Percentiles rank a stretch among this genome's conserved stretches.
Conservation (phyloP, 2,888 invertebrate genomes). For the Eudemis profundana region DNA sequence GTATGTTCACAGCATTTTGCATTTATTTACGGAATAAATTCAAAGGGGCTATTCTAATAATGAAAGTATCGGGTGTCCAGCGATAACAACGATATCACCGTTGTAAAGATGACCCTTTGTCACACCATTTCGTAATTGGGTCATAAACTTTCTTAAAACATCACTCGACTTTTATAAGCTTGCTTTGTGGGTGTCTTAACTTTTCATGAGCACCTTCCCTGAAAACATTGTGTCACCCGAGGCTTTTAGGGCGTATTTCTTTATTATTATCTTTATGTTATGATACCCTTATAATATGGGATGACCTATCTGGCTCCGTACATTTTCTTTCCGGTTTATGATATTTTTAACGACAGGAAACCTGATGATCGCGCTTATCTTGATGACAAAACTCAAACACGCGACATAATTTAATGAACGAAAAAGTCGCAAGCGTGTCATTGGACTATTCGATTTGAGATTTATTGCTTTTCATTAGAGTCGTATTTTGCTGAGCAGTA, state of each 20-base stretch:
- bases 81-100: conserved; percentile 57
- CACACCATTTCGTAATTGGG: conserved; percentile 70
- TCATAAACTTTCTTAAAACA: conserved; percentile 54
- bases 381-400: conserved; percentile 35
- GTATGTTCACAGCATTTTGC: conserved; percentile 49
- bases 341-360: conserved; percentile 38
- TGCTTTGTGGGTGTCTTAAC: conserved; percentile 61
- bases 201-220: conserved; percentile 54
- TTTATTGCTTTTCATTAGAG: conserved; percentile 5
- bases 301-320: conserved; percentile 32
- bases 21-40: conserved; percentile 39
- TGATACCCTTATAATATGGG: conserved; percentile 38
- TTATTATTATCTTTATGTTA: conserved; percentile 42
- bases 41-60: conserved; percentile 51
- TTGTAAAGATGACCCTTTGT: conserved; percentile 62
- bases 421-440: conserved; percentile 11
- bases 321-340: conserved; percentile 38
- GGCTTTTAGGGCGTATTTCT: conserved; percentile 43
- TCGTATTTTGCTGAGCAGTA: not conserved
- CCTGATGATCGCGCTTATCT: conserved; percentile 35
- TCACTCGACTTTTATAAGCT: conserved; percentile 58
- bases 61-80: conserved; percentile 49
- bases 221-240: conserved; percentile 47
- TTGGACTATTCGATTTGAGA: not conserved
- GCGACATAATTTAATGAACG: conserved; percentile 35